Evolutionary conservation across 2,888 invertebrate genomes (phyloP).

Genomic region (Macrosoma leucophasiata): DNA sequence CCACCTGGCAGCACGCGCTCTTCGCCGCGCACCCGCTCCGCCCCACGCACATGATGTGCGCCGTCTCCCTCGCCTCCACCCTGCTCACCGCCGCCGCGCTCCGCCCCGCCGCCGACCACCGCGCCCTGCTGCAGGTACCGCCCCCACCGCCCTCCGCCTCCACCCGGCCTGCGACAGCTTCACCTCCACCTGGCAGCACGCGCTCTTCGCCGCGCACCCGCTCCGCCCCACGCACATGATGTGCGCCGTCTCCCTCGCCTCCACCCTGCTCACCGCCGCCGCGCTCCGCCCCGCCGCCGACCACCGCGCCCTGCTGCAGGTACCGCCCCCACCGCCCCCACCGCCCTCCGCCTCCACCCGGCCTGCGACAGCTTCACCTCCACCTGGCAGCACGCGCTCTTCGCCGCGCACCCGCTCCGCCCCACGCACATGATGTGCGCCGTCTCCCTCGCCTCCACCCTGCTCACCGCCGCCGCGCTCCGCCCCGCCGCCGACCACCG

Average conservation of each 20-base stretch:
- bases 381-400: slow-evolving; percentile 98
- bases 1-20: slow-evolving; percentile 97
- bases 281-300: slow-evolving; percentile 76
- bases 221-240: slow-evolving; percentile 54
- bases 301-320: slow-evolving; percentile 46
- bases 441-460: slow-evolving; percentile 95
- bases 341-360: slow-evolving; percentile 79
- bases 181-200: slow-evolving; percentile 99
- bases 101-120: slow-evolving; percentile 43
- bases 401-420: slow-evolving; percentile 77
- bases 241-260: slow-evolving; percentile 95
- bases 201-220: slow-evolving; percentile 85
- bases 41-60: slow-evolving; percentile 76
- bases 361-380: slow-evolving; percentile 74
- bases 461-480: slow-evolving; percentile 89
- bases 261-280: slow-evolving; percentile 88
- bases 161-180: slow-evolving; percentile 80
- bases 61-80: slow-evolving; percentile 95
- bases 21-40: slow-evolving; percentile 80
- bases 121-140: slow-evolving; percentile 46
- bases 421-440: slow-evolving; percentile 78
- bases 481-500: slow-evolving; percentile 32
- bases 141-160: slow-evolving; percentile 70
- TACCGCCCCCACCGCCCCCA: no score
- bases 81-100: slow-evolving; percentile 89